Evolutionary conservation across 2,888 invertebrate genomes (phyloP).

Genomic region (Ellobium chinense): DNA sequence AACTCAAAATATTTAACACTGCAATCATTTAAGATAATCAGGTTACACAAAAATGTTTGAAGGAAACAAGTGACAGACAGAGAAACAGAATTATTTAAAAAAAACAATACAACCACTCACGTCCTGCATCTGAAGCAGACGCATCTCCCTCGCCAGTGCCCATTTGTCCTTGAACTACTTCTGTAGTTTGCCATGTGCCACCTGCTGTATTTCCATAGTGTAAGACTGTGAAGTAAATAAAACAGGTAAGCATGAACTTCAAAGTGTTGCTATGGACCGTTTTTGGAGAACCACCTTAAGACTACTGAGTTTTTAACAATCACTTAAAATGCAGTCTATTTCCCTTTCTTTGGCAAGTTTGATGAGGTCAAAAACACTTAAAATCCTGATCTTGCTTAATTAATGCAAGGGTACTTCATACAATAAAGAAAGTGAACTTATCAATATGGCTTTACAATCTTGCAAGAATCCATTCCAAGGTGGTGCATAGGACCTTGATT

Average conservation of each 20-base stretch:
- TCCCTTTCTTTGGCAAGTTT: background rate
- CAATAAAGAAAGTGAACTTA: too few species aligned
- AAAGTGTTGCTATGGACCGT: too few species aligned
- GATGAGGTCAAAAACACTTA: background rate
- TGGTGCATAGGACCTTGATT: background rate
- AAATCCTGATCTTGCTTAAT: background rate
- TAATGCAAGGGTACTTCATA: too few species aligned
- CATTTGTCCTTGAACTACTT: constrained; percentile 43
- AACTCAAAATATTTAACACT: background rate
- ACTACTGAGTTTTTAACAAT: too few species aligned
- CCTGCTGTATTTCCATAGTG: constrained; percentile 42
- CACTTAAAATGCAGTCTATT: background rate
- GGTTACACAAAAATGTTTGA: background rate
- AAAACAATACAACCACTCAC: too few species aligned
- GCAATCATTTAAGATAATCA: background rate
- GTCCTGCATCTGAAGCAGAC: constrained; percentile 39
- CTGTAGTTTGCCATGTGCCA: constrained; percentile 43
- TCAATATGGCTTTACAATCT: too few species aligned
- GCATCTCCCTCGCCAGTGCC: constrained; percentile 45
- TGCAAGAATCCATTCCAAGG: background rate
- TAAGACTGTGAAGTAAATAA: constrained; percentile 33
- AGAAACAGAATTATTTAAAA: background rate
- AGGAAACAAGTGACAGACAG: background rate
- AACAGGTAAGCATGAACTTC: background rate
- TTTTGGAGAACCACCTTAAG: too few species aligned